These are phyloP conservation scores for Hyppa rectilinea DNA, from an alignment of 2,888 invertebrate species.

Conservation along the genomic window DNA sequence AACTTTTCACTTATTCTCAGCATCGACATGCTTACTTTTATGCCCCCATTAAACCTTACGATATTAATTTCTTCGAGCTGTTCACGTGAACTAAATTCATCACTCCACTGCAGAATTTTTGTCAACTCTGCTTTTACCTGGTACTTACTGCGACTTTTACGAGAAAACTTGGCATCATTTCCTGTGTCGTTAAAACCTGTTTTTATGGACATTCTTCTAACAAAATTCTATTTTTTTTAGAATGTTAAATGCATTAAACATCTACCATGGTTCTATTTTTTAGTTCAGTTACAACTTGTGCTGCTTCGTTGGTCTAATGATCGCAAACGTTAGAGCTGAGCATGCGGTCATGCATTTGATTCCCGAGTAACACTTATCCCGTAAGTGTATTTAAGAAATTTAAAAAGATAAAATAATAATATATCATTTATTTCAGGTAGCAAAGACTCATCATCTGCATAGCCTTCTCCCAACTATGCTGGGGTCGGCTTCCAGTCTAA, in stretches of 20 bases:
- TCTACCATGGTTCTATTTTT: neutral
- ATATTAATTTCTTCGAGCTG: constrained; percentile 40
- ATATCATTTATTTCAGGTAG: no score
- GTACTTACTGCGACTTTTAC: constrained; percentile 47
- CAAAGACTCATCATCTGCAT: no score
- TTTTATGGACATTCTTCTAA: constrained; percentile 52
- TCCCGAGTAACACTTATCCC: no score
- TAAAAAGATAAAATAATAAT: no score
- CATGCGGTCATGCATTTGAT: no score
- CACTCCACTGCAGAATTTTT: constrained; percentile 51
- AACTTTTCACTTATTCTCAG: constrained; percentile 18
- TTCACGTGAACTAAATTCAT: constrained; percentile 49
- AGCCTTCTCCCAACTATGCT: no score
- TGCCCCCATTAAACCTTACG: constrained; percentile 36
- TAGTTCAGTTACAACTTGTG: neutral
- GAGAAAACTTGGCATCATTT: constrained; percentile 56
- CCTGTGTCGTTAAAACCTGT: constrained; percentile 53
- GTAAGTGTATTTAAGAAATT: no score
- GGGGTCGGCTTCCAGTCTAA: no score
- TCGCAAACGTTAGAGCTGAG: neutral
- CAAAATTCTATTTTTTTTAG: constrained; percentile 40
- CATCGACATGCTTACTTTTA: constrained; percentile 31
- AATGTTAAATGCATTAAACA: constrained; percentile 26
- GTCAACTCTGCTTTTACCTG: constrained; percentile 60
- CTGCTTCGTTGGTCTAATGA: neutral